A percentile compares a stretch with the other conserved stretches of the same genome.
phyloP scores from a whole-genome alignment of 2,888 invertebrate species.

The Copidosoma aretas region DNA sequence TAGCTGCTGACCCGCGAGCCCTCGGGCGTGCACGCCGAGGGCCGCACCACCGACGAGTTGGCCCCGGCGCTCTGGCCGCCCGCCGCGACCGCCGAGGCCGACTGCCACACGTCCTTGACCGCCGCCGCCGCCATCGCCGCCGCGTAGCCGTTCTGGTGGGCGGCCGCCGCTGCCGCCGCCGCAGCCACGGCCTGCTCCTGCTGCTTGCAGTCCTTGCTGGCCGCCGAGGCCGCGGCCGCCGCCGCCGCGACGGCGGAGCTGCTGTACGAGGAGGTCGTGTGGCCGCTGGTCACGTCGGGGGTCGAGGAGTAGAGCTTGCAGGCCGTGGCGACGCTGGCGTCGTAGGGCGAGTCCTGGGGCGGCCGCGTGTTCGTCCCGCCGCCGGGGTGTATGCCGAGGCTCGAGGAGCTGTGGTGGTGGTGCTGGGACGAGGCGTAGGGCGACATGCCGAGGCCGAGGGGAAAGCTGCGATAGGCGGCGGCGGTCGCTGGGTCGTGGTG shows the following conservation, averaged over 20 bases:
- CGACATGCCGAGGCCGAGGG: constrained; percentile 83
- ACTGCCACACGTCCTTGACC: constrained; percentile 73
- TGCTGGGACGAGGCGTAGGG: constrained; percentile 78
- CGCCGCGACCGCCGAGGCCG: constrained; percentile 68
- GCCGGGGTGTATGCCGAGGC: constrained; percentile 68
- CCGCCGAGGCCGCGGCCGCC: constrained; percentile 50
- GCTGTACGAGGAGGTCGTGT: constrained; percentile 66
- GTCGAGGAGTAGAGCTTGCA: constrained; percentile 82
- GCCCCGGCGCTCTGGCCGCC: constrained; percentile 60
- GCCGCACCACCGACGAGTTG: constrained; percentile 74
- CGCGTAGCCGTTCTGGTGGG: constrained; percentile 71
- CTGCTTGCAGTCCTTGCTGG: constrained; percentile 79
- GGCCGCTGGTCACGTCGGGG: constrained; percentile 68
- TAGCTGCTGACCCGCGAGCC: constrained; percentile 78
- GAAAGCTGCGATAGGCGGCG: constrained; percentile 83
- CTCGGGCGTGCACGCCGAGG: constrained; percentile 89
- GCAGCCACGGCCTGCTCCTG: constrained; percentile 65
- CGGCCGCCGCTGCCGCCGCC: constrained; percentile 46
- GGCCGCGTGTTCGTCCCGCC: constrained; percentile 77
- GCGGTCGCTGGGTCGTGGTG: constrained; percentile 79
- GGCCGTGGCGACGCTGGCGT: constrained; percentile 86
- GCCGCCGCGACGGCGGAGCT: constrained; percentile 62
- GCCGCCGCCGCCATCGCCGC: constrained; percentile 74
- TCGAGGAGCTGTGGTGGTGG: constrained; percentile 69
- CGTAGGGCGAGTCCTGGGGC: constrained; percentile 90